Evolutionary conservation across 2,113 vertebrate species (phyloP).

Genomic region (Alosa alosa): DNA sequence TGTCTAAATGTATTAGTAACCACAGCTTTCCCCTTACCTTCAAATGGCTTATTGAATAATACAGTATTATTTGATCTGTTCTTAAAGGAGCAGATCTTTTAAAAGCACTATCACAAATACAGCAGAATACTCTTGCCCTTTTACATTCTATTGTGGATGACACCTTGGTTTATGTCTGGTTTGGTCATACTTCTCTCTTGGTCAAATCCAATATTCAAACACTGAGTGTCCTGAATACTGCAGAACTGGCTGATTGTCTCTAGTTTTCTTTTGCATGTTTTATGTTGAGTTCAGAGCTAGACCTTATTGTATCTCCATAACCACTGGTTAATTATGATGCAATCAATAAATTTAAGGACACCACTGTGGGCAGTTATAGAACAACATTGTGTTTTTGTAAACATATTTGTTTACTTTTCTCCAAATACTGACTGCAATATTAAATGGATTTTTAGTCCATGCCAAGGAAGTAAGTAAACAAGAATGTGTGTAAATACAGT

Average conservation of each 20-base stretch:
- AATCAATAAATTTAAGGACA: neutral
- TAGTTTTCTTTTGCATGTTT: neutral
- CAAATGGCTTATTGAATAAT: neutral
- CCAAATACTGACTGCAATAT: neutral
- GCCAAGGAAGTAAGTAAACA: neutral
- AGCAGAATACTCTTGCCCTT: neutral
- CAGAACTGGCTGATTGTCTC: neutral
- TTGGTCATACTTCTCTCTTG: neutral
- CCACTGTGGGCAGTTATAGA: neutral
- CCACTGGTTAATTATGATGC: neutral
- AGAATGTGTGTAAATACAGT: neutral
- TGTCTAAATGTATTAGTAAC: neutral
- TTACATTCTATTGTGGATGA: neutral
- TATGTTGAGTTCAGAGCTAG: too few species aligned
- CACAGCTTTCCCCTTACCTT: constrained; percentile 9
- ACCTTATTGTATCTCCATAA: neutral
- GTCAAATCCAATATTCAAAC: neutral
- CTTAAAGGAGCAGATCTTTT: neutral
- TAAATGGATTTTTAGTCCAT: neutral
- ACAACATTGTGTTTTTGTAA: neutral
- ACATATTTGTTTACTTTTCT: neutral
- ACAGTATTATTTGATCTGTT: neutral
- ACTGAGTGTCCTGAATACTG: neutral
- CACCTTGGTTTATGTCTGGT: neutral
- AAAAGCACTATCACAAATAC: neutral